Evolutionary conservation across 2,888 invertebrate genomes (phyloP).

Genomic region (Drosophila quasianomalipes): DNA sequence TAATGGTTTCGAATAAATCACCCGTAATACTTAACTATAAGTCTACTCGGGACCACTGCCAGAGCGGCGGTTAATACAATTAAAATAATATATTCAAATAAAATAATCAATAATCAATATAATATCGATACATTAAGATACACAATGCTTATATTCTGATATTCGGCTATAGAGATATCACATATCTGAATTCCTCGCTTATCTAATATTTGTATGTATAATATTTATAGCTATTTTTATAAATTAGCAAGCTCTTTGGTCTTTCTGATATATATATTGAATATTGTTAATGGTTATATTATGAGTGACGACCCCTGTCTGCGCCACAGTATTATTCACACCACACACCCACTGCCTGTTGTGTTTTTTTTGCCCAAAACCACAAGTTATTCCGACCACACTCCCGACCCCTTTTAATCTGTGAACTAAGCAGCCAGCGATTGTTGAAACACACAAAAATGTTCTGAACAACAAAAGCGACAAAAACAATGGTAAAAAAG

Average conservation of each 20-base stretch:
- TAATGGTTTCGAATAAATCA: neutral
- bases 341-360: neutral
- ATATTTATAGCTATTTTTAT: neutral
- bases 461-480: constrained; percentile 38
- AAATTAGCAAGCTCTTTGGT: neutral
- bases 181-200: neutral
- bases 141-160: neutral
- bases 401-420: constrained; percentile 44
- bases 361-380: constrained; percentile 13
- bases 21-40: neutral
- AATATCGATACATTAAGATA: neutral
- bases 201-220: neutral
- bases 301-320: neutral
- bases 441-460: constrained; percentile 48
- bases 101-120: neutral
- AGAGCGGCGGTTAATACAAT: neutral
- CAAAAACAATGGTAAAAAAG: constrained; percentile 44
- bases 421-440: constrained; percentile 43
- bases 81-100: neutral
- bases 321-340: constrained; percentile 19
- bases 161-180: neutral
- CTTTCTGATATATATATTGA: neutral
- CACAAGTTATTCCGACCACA: constrained; percentile 32
- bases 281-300: constrained; percentile 18
- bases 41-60: neutral